phyloP scores from a whole-genome alignment of 1,140 invertebrate species.

The Agrypnia vestita region DNA sequence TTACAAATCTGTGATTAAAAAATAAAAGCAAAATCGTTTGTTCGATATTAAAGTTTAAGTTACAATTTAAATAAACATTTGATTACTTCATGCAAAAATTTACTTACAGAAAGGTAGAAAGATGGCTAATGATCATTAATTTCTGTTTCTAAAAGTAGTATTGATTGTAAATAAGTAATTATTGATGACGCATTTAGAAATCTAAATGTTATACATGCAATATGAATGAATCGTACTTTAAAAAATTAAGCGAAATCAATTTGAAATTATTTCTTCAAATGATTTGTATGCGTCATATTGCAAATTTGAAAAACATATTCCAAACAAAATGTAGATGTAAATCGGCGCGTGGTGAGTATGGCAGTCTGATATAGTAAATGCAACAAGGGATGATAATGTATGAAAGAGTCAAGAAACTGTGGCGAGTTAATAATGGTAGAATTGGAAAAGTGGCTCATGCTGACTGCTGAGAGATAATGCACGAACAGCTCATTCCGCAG shows the following conservation, averaged over 20 bases:
- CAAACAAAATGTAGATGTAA: not conserved
- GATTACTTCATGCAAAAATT: too few species aligned
- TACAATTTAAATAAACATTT: too few species aligned
- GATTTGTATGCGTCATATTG: not conserved
- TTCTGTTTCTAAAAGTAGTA: not conserved
- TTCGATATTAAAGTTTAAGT: too few species aligned
- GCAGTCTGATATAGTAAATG: slow-evolving; percentile 12
- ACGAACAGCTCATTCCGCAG: slow-evolving; percentile 36
- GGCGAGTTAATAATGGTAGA: slow-evolving; percentile 40
- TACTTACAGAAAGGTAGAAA: not conserved
- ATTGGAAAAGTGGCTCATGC: slow-evolving; percentile 52
- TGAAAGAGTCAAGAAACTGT: slow-evolving; percentile 31
- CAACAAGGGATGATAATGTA: slow-evolving; percentile 24
- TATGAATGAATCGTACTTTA: not conserved
- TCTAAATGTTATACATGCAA: slow-evolving; percentile 8
- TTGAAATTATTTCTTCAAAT: slow-evolving; percentile 1
- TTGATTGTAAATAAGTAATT: too few species aligned
- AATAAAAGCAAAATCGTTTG: too few species aligned
- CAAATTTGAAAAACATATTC: not conserved
- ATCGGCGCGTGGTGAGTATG: not conserved
- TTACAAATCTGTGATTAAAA: too few species aligned
- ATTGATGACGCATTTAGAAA: not conserved
- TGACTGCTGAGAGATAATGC: slow-evolving; percentile 51
- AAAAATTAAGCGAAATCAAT: not conserved
- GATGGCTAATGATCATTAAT: not conserved